phyloP scores from a whole-genome alignment of 2,797 vertebrate genomes.

The Bradypodion ventrale region DNA sequence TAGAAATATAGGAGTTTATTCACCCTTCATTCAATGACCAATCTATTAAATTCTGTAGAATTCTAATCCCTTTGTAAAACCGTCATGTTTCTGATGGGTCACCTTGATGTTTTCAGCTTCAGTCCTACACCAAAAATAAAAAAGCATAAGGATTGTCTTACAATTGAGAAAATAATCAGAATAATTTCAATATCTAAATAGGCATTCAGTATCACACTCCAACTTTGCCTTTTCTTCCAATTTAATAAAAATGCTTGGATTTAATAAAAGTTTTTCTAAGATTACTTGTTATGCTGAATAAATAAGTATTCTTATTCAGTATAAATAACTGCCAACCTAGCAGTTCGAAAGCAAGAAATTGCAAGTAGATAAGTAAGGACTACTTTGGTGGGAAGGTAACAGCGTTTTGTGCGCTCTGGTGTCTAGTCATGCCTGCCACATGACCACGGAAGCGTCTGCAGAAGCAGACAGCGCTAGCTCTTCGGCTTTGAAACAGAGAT shows the following conservation, averaged over 20 bases:
- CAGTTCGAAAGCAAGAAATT: too few species aligned
- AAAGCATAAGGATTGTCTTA: constrained; percentile 24
- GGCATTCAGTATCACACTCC: not conserved
- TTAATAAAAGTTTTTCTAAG: not conserved
- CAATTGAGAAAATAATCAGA: not conserved
- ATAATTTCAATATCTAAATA: not conserved
- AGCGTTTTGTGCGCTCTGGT: too few species aligned
- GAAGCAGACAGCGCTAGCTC: too few species aligned
- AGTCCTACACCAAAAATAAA: constrained; percentile 49
- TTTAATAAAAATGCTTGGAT: not conserved
- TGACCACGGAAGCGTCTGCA: too few species aligned
- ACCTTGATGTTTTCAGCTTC: constrained; percentile 43
- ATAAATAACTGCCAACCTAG: too few species aligned
- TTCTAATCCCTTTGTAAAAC: not conserved
- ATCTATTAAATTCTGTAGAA: not conserved
- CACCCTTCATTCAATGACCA: not conserved
- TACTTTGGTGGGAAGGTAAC: too few species aligned
- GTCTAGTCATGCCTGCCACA: too few species aligned
- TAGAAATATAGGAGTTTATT: not conserved
- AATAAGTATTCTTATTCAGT: not conserved
- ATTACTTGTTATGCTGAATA: not conserved
- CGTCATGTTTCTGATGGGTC: rapidly evolving
- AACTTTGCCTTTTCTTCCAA: not conserved
- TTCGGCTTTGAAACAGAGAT: too few species aligned
- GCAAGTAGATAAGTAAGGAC: too few species aligned